Percentiles rank a stretch among this genome's conserved stretches.
Conservation (phyloP, 2,113 vertebrate genomes). For the Microtus montanus region DNA sequence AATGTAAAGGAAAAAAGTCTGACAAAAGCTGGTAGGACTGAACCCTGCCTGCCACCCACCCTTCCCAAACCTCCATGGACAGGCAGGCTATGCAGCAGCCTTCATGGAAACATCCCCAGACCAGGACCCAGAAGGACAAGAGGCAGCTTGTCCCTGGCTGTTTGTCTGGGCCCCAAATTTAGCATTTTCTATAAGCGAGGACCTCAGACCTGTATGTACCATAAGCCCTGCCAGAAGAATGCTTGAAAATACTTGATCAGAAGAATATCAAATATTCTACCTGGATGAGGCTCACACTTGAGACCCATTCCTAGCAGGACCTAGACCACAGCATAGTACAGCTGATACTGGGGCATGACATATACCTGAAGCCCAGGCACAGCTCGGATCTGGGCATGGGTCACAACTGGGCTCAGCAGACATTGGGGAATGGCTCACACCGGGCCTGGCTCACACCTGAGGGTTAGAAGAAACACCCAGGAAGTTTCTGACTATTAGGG, state of each 20-base stretch:
- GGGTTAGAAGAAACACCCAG: not conserved
- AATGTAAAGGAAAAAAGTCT: not conserved
- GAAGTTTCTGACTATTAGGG: not conserved
- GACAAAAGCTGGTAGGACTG: not conserved
- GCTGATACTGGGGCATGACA: not conserved
- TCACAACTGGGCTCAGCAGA: not conserved
- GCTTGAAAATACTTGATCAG: not conserved
- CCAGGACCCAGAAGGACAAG: not conserved
- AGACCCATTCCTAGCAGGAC: not conserved
- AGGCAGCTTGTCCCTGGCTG: not conserved
- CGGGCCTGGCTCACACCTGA: not conserved
- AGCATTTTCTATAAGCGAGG: not conserved
- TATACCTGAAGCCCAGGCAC: not conserved
- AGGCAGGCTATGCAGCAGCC: not conserved
- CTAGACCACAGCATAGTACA: not conserved
- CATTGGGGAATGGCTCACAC: not conserved
- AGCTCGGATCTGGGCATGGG: not conserved
- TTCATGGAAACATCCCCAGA: not conserved
- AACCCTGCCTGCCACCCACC: not conserved
- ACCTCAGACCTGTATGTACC: not conserved
- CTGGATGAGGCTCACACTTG: not conserved
- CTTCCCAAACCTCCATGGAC: not conserved
- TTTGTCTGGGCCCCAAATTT: too few relatives aligned
- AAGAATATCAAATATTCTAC: not conserved
- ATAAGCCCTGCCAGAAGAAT: too few relatives aligned